Conservation (phyloP, 2,888 invertebrate species). For the Cataglyphis albicans region DNA sequence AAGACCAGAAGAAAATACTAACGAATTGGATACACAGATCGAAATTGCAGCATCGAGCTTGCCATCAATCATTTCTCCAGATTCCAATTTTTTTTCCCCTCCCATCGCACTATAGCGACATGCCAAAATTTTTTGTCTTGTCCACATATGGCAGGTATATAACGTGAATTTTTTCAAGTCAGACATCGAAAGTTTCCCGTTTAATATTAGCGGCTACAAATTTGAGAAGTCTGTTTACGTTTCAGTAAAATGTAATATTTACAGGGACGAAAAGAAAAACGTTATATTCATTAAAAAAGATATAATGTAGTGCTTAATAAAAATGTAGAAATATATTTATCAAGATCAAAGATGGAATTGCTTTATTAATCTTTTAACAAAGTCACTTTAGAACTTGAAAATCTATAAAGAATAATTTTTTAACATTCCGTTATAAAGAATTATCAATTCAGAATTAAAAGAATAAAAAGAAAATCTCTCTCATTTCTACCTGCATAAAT, state of each 20-base stretch:
- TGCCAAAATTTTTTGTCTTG: not conserved
- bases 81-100: slow-evolving; percentile 37
- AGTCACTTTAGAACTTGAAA: not conserved
- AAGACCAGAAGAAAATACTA: slow-evolving; percentile 26
- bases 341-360: slow-evolving; percentile 2
- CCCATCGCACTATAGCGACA: not conserved
- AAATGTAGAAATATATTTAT: slow-evolving; percentile 13
- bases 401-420: not conserved
- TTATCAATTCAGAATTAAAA: slow-evolving; percentile 18
- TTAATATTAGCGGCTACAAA: not conserved
- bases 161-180: slow-evolving; percentile 34
- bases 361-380: not conserved
- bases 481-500: not conserved
- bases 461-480: not conserved
- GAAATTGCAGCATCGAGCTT: slow-evolving; percentile 25
- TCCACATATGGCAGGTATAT: slow-evolving; percentile 13
- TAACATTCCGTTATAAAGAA: not conserved
- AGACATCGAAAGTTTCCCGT: slow-evolving; percentile 10
- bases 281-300: not conserved
- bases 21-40: slow-evolving; percentile 9
- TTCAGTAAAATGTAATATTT: not conserved
- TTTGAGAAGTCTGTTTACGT: not conserved
- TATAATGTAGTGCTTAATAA: not conserved
- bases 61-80: slow-evolving; percentile 27
- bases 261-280: not conserved